Base-by-base conservation (phyloP, 1,140 invertebrate species). In the Elysia chlorotica region DNA sequence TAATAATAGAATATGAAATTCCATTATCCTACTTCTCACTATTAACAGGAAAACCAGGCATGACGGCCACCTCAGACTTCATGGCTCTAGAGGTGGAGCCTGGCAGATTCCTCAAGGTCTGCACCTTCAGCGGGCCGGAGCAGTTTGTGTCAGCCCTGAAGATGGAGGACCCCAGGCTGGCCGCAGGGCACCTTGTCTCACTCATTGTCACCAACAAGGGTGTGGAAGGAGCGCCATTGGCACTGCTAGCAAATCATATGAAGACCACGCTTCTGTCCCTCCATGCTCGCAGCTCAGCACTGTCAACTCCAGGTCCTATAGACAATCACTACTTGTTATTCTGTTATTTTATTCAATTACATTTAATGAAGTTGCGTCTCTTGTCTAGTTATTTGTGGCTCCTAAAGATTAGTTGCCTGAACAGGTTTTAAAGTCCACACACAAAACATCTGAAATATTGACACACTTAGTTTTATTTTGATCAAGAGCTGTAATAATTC, bases 151-250 rank as follows among this genome's bases (percentile, higher is more conserved):
- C 69, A 19, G 77, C 80, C 0, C 70, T 81, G 31, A 57, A 61
- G 0, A 28, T 17, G 4, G 70, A 63, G 2, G 78, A 86, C 65
- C 65, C 75, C 6, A 59, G 35, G 10, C 65, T 30, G 1, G 67
- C 78, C 0, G 79, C 81, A 71, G 86, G 86, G 31, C 84, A 86
- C 54, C 70, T 87, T 31, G 81, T 82, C 19, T 87, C 86, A 0
- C 59, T 84, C 62, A 74, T 85, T 28, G 78, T 82, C 14, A 65
- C 65, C 10, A 83, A 83, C 69, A 81, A 79, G 69, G 84, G 85
- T 21, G 37, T 83, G 4, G 77, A 79, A 31, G 81, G 78, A 63
- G 81, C 80, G 6, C 81, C 84, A 0, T 17, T 83, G 19, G 82
- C 82, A 14, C 73, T 86, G 37, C 70, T 87, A 59, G 79, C 82